A percentile compares a stretch with the other conserved stretches of the same genome.
Conservation (phyloP, 2,113 vertebrate species). For the Chionodraco myersi region DNA sequence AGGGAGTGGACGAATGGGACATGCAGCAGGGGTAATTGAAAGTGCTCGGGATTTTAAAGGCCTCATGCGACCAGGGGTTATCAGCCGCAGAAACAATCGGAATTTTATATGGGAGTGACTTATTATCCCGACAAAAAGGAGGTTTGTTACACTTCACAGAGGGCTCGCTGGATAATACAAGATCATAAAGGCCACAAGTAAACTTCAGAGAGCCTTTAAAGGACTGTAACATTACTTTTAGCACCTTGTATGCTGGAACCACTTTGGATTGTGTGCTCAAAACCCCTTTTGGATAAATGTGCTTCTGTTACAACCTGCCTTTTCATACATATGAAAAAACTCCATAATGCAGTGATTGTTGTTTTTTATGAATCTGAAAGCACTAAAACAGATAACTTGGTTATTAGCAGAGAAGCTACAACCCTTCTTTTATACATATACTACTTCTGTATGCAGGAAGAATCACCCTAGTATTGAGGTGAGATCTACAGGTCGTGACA, state of each 20-base stretch:
- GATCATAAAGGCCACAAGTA: slow-evolving; percentile 67
- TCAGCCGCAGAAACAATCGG: slow-evolving; percentile 76
- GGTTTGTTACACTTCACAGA: slow-evolving; percentile 50
- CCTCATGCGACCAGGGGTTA: slow-evolving; percentile 77
- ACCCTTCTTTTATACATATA: no score
- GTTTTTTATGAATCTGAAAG: slow-evolving; percentile 1
- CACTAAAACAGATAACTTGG: slow-evolving; percentile 6
- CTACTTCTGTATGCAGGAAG: not conserved
- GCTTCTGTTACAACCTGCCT: slow-evolving; percentile 34
- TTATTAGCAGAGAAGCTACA: no score
- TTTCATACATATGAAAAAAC: slow-evolving; percentile 39
- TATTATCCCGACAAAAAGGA: slow-evolving; percentile 72
- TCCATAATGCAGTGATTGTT: slow-evolving; percentile 14
- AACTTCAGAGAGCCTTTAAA: slow-evolving; percentile 68
- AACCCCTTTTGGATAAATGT: slow-evolving; percentile 47
- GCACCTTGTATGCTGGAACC: slow-evolving; percentile 24
- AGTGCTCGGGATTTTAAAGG: slow-evolving; percentile 78
- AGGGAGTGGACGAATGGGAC: slow-evolving; percentile 67
- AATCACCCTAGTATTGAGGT: slow-evolving; percentile 11
- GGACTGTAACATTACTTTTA: slow-evolving; percentile 59
- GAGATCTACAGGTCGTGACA: not conserved
- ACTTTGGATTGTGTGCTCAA: slow-evolving; percentile 34
- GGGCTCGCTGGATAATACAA: slow-evolving; percentile 56
- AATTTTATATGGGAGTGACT: slow-evolving; percentile 74
- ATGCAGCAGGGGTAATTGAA: slow-evolving; percentile 72